Base-by-base conservation (phyloP, 2,888 invertebrate species). In the Digitonthophagus gazella region DNA sequence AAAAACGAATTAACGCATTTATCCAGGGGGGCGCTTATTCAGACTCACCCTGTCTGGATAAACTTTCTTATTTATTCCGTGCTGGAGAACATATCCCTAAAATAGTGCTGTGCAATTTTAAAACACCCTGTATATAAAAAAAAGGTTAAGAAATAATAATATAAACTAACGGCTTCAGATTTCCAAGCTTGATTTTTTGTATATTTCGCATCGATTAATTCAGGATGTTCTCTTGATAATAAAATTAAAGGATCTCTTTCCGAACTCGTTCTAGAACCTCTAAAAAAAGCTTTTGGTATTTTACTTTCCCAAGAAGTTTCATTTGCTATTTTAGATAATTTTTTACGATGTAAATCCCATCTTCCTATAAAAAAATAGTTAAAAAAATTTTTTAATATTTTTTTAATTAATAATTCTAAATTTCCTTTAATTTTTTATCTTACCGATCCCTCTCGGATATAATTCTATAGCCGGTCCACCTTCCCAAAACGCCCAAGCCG, bases 181-280 rank as follows among this genome's bases (percentile, higher is more conserved):
- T 95, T 97, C 97, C 97, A 98, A 0, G 97, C 98, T 84, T 98
- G 98, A 83, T 98, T 98, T 83, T 97, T 98, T 0, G 98, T 98
- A 80, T 97, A 98, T 74, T 92, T 90, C 0, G 98, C 98, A 85
- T 98, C 94, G 0, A 93, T 91, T 15, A 98, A 83, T 1, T 92
- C 85, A 0, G 95, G 91, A 18, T 86, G 80, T 67, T 86, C 87
- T 69, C 95, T 86, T 15, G 94, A 92, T n/a, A 98, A 83, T 65
- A 94, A 82, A 72, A 98, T 85, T 22, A 98, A 84, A 19, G 93
- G 88, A 83, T 98, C 98, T 72, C 98, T 86, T 83, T 97, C 96
- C 20, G 90, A 86, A 77, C 92, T 95, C 0, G 98, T 98, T 74
- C 98, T 88, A 0, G 98, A 98, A 0, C 98, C 98, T 69, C 97